These are phyloP conservation scores for Portevinia maculata DNA, from an alignment of 2,888 invertebrate genomes.

Conservation along the genomic window DNA sequence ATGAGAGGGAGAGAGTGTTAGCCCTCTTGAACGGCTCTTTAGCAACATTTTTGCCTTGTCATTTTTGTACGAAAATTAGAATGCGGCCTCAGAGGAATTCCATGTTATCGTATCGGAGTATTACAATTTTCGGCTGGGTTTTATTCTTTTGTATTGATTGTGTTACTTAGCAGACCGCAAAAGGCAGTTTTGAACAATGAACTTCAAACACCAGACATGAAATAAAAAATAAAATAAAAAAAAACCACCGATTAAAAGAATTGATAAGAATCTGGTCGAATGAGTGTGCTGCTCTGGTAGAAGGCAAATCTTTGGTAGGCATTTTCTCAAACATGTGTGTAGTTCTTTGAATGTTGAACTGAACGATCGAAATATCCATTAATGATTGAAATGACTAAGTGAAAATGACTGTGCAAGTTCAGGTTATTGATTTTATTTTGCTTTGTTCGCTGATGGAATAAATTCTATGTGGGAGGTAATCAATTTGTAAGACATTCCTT, in stretches of 20 bases:
- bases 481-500: constrained; percentile 20
- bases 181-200: constrained; percentile 41
- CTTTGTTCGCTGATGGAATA: constrained; percentile 18
- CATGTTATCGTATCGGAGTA: constrained; percentile 39
- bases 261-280: constrained; percentile 48
- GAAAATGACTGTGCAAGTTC: constrained; percentile 61
- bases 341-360: constrained; percentile 45
- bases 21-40: constrained; percentile 29
- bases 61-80: constrained; percentile 39
- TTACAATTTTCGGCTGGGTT: constrained; percentile 35
- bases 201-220: constrained; percentile 23
- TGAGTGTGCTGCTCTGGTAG: constrained; percentile 1
- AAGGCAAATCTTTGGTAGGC: constrained; percentile 38
- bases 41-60: constrained; percentile 70
- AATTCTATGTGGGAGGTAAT: constrained; percentile 16
- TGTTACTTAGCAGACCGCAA: constrained; percentile 52
- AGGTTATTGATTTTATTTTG: constrained; percentile 52
- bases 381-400: constrained; percentile 71
- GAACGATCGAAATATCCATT: constrained; percentile 67
- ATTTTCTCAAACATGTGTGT: constrained; percentile 34
- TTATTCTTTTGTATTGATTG: constrained; percentile 50
- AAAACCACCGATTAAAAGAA: constrained; percentile 45
- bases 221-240: constrained; percentile 19
- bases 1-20: constrained; percentile 25
- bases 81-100: constrained; percentile 31